phyloP scores from a whole-genome alignment of 2,888 invertebrate genomes.

The Aricia artaxerxes region DNA sequence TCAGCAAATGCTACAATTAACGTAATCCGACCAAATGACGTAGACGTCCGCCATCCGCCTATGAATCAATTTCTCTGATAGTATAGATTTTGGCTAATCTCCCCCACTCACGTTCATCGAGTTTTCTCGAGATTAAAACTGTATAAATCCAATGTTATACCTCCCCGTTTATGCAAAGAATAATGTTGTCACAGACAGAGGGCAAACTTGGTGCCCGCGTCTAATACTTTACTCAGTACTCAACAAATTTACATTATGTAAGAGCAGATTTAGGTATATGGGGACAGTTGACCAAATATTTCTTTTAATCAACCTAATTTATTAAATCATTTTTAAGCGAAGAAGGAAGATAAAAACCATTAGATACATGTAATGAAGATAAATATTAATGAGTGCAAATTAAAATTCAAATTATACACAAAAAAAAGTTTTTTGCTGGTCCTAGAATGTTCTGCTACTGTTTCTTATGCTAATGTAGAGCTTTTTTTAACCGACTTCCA shows the following conservation, averaged over 20 bases:
- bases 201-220: not conserved
- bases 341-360: too few species aligned
- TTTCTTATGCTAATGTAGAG: too few species aligned
- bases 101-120: not conserved
- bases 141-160: not conserved
- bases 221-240: constrained; percentile 6
- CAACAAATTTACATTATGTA: constrained; percentile 19
- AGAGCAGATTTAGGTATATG: not conserved
- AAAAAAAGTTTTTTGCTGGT: too few species aligned
- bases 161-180: not conserved
- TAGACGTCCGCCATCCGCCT: not conserved
- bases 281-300: not conserved
- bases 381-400: too few species aligned
- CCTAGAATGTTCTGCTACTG: too few species aligned
- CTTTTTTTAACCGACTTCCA: too few species aligned
- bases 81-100: not conserved
- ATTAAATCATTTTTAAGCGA: too few species aligned
- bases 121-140: not conserved
- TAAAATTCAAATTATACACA: too few species aligned
- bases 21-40: too few species aligned
- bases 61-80: not conserved
- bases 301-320: too few species aligned
- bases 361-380: too few species aligned
- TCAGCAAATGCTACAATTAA: too few species aligned
- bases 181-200: constrained; percentile 11